Conservation (phyloP, 1,140 invertebrate species). For the Pachypsylla venusta region DNA sequence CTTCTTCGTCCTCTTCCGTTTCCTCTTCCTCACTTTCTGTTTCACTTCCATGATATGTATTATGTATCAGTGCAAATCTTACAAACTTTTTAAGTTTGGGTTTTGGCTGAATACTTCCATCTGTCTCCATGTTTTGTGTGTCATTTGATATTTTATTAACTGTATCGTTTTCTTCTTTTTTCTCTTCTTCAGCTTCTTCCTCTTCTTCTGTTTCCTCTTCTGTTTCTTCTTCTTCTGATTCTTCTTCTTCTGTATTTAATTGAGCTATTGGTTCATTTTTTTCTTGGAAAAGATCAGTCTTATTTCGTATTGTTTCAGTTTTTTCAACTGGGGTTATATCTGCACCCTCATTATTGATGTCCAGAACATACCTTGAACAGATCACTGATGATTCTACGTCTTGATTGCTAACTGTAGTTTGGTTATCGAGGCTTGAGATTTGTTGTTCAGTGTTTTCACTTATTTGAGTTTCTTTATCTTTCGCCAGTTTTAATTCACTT, state of each 20-base stretch:
- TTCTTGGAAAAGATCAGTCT: no score
- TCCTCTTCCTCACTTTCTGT: background rate
- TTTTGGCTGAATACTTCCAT: background rate
- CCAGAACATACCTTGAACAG: no score
- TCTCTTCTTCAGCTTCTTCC: background rate
- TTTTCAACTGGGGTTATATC: no score
- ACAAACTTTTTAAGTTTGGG: conserved; percentile 2
- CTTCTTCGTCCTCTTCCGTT: background rate
- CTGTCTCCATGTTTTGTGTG: conserved; percentile 1
- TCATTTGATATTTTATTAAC: background rate
- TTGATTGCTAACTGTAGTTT: no score
- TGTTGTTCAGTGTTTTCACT: no score
- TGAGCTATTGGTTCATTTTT: background rate
- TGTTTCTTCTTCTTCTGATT: background rate
- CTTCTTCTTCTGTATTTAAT: background rate
- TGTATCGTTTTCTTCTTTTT: background rate
- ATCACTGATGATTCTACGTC: no score
- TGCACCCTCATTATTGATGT: no score
- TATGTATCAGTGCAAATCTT: conserved; percentile 6
- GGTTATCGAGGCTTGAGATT: no score
- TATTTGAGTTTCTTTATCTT: no score
- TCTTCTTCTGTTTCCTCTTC: background rate
- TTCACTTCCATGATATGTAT: conserved; percentile 5
- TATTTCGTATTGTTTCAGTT: no score
- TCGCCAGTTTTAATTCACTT: no score